Conservation (phyloP, 2,888 invertebrate species). For the Scaptomyza caliginosa region DNA sequence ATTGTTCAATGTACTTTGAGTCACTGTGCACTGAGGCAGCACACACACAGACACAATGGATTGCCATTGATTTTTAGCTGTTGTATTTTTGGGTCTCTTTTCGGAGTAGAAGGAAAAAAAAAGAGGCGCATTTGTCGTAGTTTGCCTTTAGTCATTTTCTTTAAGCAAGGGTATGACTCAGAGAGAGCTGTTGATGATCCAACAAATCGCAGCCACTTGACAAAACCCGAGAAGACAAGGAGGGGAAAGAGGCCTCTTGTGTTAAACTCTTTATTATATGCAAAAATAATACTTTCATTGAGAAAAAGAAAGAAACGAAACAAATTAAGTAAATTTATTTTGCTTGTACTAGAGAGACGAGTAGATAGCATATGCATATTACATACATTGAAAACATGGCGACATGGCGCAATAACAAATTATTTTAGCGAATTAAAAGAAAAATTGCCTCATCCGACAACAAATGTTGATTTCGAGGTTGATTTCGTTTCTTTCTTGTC, state of each 20-base stretch:
- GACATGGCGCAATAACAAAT: constrained; percentile 61
- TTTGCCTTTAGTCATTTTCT: constrained; percentile 65
- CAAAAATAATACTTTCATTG: constrained; percentile 66
- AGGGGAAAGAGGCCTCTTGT: constrained; percentile 1
- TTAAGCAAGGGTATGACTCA: constrained; percentile 48
- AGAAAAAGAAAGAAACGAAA: constrained; percentile 25
- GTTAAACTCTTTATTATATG: constrained; percentile 41
- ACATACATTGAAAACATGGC: constrained; percentile 24
- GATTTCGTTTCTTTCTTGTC: neutral
- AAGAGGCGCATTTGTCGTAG: constrained; percentile 30
- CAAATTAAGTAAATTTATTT: constrained; percentile 73
- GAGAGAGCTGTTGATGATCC: constrained; percentile 34
- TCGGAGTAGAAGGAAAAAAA: constrained; percentile 23
- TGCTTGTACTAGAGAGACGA: constrained; percentile 37
- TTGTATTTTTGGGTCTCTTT: constrained; percentile 49
- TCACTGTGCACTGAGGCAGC: constrained; percentile 41
- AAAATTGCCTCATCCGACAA: constrained; percentile 75
- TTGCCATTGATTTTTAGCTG: constrained; percentile 68
- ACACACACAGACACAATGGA: constrained; percentile 59
- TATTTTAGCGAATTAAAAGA: constrained; percentile 77
- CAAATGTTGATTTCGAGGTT: constrained; percentile 22
- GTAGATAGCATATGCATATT: constrained; percentile 28
- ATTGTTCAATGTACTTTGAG: neutral
- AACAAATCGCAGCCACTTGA: constrained; percentile 30
- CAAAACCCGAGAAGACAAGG: constrained; percentile 1